Evolutionary conservation across 2,888 invertebrate species (phyloP), one percentile per base, ranked within the genome.

Genomic region (Crossocerus cetratus): DNA sequence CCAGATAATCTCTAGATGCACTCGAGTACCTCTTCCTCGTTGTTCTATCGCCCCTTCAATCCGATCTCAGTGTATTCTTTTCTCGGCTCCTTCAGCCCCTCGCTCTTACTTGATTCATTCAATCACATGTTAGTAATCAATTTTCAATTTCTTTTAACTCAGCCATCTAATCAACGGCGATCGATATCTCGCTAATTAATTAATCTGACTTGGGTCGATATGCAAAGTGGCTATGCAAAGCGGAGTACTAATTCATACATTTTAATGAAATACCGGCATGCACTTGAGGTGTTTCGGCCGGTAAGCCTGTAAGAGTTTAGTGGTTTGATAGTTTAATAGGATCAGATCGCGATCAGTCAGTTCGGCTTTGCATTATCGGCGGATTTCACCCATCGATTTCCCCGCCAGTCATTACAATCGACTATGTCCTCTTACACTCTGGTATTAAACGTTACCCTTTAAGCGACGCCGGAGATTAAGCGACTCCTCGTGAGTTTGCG

Each of bases 301-400:
- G 66, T 83, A 85, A 86, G 85, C 87, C 86, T 80, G 86, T 84
- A 87, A 88, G 76, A 85, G 32, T 32, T 32, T 32, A 32, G 32
- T 32, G 32, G 32, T 32, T 32, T 32, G 32, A 86, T 85, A 85
- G 83, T 81, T 87, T 86, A 86, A 89, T 84, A 83, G 87, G 88
- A 89, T 89, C 88, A 89, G 78, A 73, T 4, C 32, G 67, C 78
- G 85, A 86, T 86, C 86, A 85, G 88, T 89, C 88, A 87, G 86
- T 87, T 86, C 83, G 64, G 82, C 84, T 84, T 84, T 84, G 82
- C 79, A 84, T 86, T 81, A 83, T 83, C 77, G 68, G 61, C 18
- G 78, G 77, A 84, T 82, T 78, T 78, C 76, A n/a, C 49, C 32
- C 71, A 85, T 85, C 83, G 82, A 83, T 86, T 78, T 73, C 65